Conservation (phyloP, 2,113 vertebrate genomes). For the Cyprinodon variegatus region DNA sequence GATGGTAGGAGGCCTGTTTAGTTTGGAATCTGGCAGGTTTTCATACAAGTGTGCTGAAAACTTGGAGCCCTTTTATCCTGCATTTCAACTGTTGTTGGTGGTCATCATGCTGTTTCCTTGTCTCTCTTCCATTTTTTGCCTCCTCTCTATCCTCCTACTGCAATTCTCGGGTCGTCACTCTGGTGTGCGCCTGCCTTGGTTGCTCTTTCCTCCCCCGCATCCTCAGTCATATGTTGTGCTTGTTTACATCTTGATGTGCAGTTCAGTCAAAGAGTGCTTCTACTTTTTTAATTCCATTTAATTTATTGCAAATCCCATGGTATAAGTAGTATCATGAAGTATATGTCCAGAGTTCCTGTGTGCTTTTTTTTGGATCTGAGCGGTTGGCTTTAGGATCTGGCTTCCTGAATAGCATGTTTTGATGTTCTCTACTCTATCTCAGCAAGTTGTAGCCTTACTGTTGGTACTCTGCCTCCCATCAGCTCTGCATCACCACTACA, state of each 20-base stretch:
- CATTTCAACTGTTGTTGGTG: slow-evolving; percentile 64
- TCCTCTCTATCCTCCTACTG: slow-evolving; percentile 37
- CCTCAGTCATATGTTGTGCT: slow-evolving; percentile 47
- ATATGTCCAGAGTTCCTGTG: neutral
- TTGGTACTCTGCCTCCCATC: slow-evolving; percentile 54
- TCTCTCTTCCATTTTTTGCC: slow-evolving; percentile 32
- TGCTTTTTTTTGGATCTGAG: slow-evolving; percentile 9
- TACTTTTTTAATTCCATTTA: too few species aligned
- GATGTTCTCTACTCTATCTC: slow-evolving; percentile 73
- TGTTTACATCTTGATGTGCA: slow-evolving; percentile 75
- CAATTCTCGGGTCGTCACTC: slow-evolving; percentile 47
- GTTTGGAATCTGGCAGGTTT: slow-evolving; percentile 60
- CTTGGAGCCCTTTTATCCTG: slow-evolving; percentile 60
- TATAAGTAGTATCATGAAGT: neutral
- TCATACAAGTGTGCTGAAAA: slow-evolving; percentile 53
- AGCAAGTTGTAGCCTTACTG: slow-evolving; percentile 62
- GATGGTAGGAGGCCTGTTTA: slow-evolving; percentile 70
- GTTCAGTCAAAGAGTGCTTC: slow-evolving; percentile 36
- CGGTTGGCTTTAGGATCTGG: slow-evolving; percentile 16
- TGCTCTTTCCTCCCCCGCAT: slow-evolving; percentile 67
- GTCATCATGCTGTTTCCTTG: slow-evolving; percentile 67
- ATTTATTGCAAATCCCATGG: too few species aligned
- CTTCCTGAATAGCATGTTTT: slow-evolving; percentile 42
- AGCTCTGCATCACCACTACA: slow-evolving; percentile 55
- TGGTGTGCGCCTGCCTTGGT: slow-evolving; percentile 40